A percentile compares a stretch with the other conserved stretches of the same genome.
Evolutionary conservation across 2,888 invertebrate genomes (phyloP).

Genomic region (Drosophila robusta): DNA sequence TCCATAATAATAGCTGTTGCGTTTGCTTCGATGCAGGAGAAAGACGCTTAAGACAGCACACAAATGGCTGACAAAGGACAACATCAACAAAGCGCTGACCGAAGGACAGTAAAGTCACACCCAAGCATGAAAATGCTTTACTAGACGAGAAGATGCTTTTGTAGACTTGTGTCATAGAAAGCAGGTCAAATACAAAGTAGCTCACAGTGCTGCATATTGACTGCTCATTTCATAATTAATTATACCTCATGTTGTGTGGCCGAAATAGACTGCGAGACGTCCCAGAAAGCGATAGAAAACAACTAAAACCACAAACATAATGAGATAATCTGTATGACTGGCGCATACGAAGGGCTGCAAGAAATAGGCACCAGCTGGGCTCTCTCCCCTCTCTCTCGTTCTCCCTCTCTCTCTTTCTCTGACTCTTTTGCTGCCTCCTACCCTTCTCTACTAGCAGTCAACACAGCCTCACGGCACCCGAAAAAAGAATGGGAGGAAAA

Average conservation of each 20-base stretch:
- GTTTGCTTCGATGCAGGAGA: conserved; percentile 2
- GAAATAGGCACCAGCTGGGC: conserved; percentile 17
- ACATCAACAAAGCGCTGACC: conserved; percentile 8
- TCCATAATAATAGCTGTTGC: conserved; percentile 45
- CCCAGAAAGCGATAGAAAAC: conserved; percentile 26
- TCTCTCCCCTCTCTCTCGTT: neutral
- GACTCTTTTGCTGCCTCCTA: neutral
- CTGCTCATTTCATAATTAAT: conserved; percentile 78
- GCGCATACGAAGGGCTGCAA: conserved; percentile 51
- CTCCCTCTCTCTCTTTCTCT: neutral
- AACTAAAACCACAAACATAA: conserved; percentile 70
- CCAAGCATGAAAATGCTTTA: conserved; percentile 16
- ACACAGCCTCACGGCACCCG: neutral
- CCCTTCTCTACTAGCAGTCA: neutral
- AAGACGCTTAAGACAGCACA: conserved; percentile 53
- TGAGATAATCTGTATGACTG: conserved; percentile 75
- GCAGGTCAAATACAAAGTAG: conserved; percentile 24
- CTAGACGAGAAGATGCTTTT: conserved; percentile 17
- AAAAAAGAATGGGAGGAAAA: conserved; percentile 22
- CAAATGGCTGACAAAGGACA: conserved; percentile 29
- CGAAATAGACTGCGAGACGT: conserved; percentile 44
- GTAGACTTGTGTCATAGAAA: conserved; percentile 12
- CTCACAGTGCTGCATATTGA: conserved; percentile 15
- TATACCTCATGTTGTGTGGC: conserved; percentile 71
- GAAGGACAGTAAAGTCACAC: conserved; percentile 48